Percentiles rank a stretch among this genome's conserved stretches.
Conservation (phyloP, 2,113 vertebrate species). For the Syngnathus typhle region DNA sequence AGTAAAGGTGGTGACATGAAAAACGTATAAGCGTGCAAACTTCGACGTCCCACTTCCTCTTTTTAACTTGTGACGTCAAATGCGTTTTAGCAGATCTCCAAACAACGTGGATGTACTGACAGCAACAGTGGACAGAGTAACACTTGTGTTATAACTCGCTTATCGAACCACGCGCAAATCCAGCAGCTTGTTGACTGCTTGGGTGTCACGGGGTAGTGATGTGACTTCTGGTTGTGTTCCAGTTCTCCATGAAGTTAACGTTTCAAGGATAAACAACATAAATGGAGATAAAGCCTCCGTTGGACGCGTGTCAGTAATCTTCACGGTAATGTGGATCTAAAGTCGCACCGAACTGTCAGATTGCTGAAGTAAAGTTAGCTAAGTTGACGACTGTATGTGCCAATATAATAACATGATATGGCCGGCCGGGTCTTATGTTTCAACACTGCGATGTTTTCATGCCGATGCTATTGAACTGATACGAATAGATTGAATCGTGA, state of each 20-base stretch:
- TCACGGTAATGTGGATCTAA: conserved; percentile 45
- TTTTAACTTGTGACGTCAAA: neutral
- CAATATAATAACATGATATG: neutral
- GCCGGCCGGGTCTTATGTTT: neutral
- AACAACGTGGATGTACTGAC: conserved; percentile 18
- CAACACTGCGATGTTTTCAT: neutral
- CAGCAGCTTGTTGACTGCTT: conserved; percentile 20
- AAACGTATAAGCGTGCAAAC: neutral
- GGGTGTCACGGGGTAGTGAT: conserved; percentile 65
- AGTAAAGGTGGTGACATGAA: neutral
- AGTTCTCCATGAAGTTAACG: conserved; percentile 37
- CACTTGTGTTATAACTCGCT: conserved; percentile 25
- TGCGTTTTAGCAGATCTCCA: conserved; percentile 3
- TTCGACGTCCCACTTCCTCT: conserved; percentile 27
- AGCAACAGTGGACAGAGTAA: neutral
- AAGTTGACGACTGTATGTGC: neutral
- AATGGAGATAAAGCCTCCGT: conserved; percentile 19
- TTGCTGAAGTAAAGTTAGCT: conserved; percentile 36
- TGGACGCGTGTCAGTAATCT: conserved; percentile 9
- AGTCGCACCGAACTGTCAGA: conserved; percentile 9
- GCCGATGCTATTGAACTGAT: neutral
- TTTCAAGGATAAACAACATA: neutral
- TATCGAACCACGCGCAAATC: conserved; percentile 7
- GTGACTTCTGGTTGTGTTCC: conserved; percentile 57
- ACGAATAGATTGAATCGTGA: neutral